These are phyloP conservation scores for Dasypogon diadema DNA, from an alignment of 2,888 invertebrate genomes.

Conservation along the genomic window DNA sequence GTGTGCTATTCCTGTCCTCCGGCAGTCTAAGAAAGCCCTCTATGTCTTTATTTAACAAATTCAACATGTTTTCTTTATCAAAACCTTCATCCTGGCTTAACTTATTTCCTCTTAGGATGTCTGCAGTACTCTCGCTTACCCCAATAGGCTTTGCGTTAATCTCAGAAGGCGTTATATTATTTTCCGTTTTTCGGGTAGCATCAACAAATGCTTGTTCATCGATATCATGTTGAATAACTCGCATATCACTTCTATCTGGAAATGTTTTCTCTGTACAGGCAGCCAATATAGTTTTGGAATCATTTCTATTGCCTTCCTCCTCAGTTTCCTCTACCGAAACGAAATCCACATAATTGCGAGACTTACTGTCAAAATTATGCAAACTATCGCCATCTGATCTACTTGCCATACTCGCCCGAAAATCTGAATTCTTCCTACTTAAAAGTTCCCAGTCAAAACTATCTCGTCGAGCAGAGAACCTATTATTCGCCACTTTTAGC, in stretches of 20 bases:
- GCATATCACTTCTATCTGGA: too few species aligned
- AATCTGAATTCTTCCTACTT: constrained; percentile 56
- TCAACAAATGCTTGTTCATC: too few species aligned
- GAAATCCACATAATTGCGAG: constrained; percentile 17
- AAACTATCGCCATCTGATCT: not conserved
- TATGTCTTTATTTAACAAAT: constrained; percentile 13
- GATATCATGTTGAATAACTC: not conserved
- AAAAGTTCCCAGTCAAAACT: constrained; percentile 66
- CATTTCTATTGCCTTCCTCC: not conserved
- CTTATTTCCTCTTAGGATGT: not conserved
- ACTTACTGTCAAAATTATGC: not conserved
- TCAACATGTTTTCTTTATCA: constrained; percentile 30
- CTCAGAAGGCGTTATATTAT: not conserved
- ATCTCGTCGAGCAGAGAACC: constrained; percentile 60
- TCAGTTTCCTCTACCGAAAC: not conserved
- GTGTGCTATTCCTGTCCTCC: constrained; percentile 63
- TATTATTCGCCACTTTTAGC: constrained; percentile 61
- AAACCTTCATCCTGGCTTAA: not conserved
- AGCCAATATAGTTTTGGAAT: not conserved
- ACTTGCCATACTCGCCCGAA: not conserved
- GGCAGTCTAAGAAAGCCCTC: constrained; percentile 59
- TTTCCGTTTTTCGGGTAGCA: too few species aligned
- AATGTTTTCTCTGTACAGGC: too few species aligned
- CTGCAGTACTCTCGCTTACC: not conserved
- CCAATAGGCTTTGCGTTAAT: not conserved